Base-by-base conservation (phyloP, 2,888 invertebrate species). In the Elgonia sp. region DNA sequence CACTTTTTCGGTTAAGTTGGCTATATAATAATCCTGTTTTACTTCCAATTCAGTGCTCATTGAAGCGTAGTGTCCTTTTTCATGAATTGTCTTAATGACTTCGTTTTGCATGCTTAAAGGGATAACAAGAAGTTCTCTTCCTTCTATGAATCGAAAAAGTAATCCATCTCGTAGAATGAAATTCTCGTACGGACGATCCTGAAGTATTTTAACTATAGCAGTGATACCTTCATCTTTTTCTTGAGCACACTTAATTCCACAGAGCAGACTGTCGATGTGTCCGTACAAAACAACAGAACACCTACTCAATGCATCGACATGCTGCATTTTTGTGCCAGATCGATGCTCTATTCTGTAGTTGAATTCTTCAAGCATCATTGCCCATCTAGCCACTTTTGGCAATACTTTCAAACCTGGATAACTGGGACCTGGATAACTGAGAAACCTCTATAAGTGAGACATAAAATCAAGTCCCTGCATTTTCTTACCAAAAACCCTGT, bases 271-370 rank as follows among this genome's bases (percentile, higher is more conserved):
- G 16, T 46, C 29, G 4, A 53, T 14, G 29, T 55, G n/a, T 37
- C 20, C 39, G 29, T 53, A 42, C n/a, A 53, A 12, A 12, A 60
- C 29, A 12, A 21, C 60, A 10, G 83, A 76, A 20, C 69, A 60
- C 10, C 83, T 20, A 10, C 82, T 86, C 1, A 86, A 18, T 0
- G 86, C 82, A n/a, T 86, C 86, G 0, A 83, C 82, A 16, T 86
- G 86, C 6, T 4, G 0, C 76, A 86, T 76, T 1, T 20, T 42
- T 0, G 42, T 53, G 1, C 86, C 77, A 0, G 67, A 4, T 21
- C 83, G n/a, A 40, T 87, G 86, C 16, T 83, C 73, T 0, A 87
- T 39, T 0, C 12, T 18, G 10, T 87, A 83, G 0, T 20, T n/a
- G n/a, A 79, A 87, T 0, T 86, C 77, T 20, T 77, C 82, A 0